These are phyloP conservation scores for Nothocercus nigrocapillus DNA, from an alignment of 2,113 vertebrate species.

Conservation along the genomic window DNA sequence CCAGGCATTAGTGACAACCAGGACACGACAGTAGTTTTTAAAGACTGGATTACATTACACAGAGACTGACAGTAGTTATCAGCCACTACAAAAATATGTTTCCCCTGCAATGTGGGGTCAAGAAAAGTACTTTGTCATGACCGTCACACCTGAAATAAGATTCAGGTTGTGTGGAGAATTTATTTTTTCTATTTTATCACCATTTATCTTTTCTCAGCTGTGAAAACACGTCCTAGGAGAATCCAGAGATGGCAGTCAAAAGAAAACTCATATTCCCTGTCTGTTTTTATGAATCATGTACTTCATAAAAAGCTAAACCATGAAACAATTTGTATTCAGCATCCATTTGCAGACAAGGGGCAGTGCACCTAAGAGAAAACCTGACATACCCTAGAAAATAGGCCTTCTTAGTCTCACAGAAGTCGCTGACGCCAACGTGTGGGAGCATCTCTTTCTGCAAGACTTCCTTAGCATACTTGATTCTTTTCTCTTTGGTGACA, in stretches of 20 bases:
- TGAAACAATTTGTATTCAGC: neutral
- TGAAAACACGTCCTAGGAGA: neutral
- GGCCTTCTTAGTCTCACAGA: conserved; percentile 99
- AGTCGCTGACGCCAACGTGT: conserved; percentile 97
- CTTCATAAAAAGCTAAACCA: neutral
- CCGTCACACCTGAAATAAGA: neutral
- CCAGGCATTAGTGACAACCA: neutral
- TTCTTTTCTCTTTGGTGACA: conserved; percentile 96
- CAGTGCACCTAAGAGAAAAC: conserved; percentile 5
- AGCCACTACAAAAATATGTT: neutral
- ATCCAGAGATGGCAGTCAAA: neutral
- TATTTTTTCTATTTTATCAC: neutral
- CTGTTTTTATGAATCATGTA: rapidly evolving
- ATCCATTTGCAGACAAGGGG: neutral
- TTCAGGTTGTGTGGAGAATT: neutral
- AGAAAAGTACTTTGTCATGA: neutral
- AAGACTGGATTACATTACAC: neutral
- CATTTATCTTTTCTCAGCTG: neutral
- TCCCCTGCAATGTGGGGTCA: rapidly evolving
- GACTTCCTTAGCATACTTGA: conserved; percentile 98
- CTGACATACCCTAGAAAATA: conserved; percentile 93
- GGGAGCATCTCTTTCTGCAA: conserved; percentile 98
- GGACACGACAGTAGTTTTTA: neutral
- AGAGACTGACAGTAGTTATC: neutral
- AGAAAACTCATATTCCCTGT: neutral